Evolutionary conservation across 2,888 invertebrate genomes (phyloP).

Genomic region (Ernsta delagoae): DNA sequence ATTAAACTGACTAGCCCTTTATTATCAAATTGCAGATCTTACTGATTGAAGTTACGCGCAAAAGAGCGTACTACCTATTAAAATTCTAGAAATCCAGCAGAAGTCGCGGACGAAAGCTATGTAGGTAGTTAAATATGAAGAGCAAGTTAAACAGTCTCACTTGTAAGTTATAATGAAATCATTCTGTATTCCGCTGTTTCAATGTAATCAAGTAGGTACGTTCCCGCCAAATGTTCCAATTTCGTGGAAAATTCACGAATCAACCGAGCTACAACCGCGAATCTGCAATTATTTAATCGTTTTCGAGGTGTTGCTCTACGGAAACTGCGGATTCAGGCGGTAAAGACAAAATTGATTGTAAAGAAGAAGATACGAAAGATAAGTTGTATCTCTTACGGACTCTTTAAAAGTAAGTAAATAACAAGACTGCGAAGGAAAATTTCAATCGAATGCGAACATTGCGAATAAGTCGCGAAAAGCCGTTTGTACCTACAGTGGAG

Average conservation of each 20-base stretch:
- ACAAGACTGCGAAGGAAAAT: slow-evolving; percentile 34
- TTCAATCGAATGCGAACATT: slow-evolving; percentile 49
- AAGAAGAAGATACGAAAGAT: background rate
- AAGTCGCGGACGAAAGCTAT: too few species aligned
- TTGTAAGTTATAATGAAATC: background rate
- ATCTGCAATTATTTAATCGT: slow-evolving; percentile 79
- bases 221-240: slow-evolving; percentile 68
- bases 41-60: too few species aligned
- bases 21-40: too few species aligned
- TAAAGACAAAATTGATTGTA: slow-evolving; percentile 3
- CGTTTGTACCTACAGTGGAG: slow-evolving; percentile 51
- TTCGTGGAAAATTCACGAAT: slow-evolving; percentile 70
- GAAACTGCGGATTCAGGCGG: slow-evolving; percentile 55
- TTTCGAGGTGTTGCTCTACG: slow-evolving; percentile 73
- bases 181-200: slow-evolving; percentile 6
- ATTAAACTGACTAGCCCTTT: too few species aligned
- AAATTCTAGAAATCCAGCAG: too few species aligned
- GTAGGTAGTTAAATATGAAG: background rate
- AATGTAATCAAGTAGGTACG: slow-evolving; percentile 63
- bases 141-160: background rate
- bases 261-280: slow-evolving; percentile 64
- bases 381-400: background rate
- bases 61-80: too few species aligned
- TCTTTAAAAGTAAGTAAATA: background rate
- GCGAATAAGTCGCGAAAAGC: slow-evolving; percentile 43